These are phyloP conservation scores for Malurus leucopterus DNA, from an alignment of 2,797 vertebrate genomes.

Conservation along the genomic window DNA sequence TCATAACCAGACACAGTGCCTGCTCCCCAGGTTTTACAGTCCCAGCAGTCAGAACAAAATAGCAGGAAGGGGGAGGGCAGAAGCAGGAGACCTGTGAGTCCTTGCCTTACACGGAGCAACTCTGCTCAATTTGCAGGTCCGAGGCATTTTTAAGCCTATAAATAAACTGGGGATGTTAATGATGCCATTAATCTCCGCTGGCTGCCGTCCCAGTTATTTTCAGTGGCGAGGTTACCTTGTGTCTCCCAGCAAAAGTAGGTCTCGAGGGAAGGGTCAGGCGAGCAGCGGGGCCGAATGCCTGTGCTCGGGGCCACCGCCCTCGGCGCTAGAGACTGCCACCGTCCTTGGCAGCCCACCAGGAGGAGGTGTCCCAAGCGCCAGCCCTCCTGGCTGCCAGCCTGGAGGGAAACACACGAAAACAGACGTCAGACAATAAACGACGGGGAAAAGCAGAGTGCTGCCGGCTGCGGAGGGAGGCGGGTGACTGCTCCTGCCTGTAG, in stretches of 20 bases:
- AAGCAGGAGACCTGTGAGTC: neutral
- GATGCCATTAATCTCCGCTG: constrained; percentile 40
- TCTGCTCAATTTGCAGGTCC: neutral
- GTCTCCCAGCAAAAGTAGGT: neutral
- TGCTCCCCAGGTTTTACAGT: neutral
- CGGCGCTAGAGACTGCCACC: fast-evolving
- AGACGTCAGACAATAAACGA: neutral
- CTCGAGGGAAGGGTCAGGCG: neutral
- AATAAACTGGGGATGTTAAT: constrained; percentile 42
- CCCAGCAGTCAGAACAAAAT: neutral
- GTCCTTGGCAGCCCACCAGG: neutral
- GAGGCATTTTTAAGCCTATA: constrained; percentile 25
- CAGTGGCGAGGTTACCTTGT: constrained; percentile 33
- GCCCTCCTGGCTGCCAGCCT: neutral
- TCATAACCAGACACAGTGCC: neutral
- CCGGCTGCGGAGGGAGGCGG: neutral
- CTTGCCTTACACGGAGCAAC: neutral
- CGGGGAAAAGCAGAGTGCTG: neutral
- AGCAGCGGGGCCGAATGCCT: neutral
- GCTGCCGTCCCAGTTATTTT: constrained; percentile 29
- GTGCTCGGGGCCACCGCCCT: neutral
- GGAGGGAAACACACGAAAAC: neutral
- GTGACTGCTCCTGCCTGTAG: neutral
- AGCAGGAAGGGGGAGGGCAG: neutral
- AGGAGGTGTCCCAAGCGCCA: neutral